Conservation (phyloP, 2,113 vertebrate genomes). For the Todiramphus chloris region DNA sequence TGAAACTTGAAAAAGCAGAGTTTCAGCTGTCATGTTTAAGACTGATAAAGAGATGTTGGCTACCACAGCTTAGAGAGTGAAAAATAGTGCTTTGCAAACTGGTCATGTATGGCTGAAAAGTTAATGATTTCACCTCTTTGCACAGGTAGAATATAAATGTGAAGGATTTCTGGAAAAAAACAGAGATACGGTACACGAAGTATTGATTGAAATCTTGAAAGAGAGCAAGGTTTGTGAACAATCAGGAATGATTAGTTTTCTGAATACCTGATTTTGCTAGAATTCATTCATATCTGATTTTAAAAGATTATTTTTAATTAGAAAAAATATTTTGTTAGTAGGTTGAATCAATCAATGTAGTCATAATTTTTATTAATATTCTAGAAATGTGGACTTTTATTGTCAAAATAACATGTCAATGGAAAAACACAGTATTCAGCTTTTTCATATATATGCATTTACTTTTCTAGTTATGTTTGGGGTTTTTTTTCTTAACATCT, state of each 20-base stretch:
- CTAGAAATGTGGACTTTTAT: background rate
- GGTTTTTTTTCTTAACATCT: background rate
- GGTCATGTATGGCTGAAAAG: background rate
- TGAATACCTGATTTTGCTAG: background rate
- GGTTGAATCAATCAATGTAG: background rate
- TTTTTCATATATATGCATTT: background rate
- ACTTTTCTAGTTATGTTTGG: background rate
- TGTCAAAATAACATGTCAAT: background rate
- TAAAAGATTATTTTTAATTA: background rate
- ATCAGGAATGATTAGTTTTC: background rate
- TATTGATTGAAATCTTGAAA: slow-evolving; percentile 85
- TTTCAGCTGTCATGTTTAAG: background rate
- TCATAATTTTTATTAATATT: background rate
- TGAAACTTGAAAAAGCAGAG: background rate
- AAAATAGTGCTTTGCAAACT: background rate
- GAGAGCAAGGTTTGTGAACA: slow-evolving; percentile 86
- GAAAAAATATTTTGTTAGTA: background rate
- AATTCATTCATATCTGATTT: background rate
- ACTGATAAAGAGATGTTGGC: background rate
- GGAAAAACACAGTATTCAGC: background rate
- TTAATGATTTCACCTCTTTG: slow-evolving; percentile 10
- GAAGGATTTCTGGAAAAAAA: slow-evolving; percentile 97
- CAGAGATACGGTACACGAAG: slow-evolving; percentile 92
- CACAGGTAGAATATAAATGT: slow-evolving; percentile 93
- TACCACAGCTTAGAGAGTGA: background rate